Evolutionary conservation across 1,140 invertebrate species (phyloP), one percentile per base, ranked within the genome.

Genomic region (Drosophila sp.): DNA sequence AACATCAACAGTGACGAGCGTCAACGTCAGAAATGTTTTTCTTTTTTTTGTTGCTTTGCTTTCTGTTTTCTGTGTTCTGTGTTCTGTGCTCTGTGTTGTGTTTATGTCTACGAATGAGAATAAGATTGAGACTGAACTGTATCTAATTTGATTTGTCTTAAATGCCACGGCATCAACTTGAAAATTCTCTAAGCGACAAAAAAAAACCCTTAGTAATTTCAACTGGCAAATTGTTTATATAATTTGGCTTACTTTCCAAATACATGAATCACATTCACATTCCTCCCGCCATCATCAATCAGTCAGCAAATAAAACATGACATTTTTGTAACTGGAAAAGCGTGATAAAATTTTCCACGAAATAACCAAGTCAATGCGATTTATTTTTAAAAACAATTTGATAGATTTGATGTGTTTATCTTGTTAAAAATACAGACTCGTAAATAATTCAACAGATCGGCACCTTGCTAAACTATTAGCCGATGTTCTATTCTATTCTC

Each of bases 1-100:
- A 38, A 46, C 58, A 21, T 46, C 53, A 50, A 54, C 59, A 29
- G 57, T 57, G 73, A 63, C 45, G 69, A 53, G 58, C 45, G 58
- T 34, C 56, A 34, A 29, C 58, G 32, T 48, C 58, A 61, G 21
- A 45, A 25, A 14, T 41, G 13, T 32, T 58, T 18, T 11, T 57
- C 5, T 13, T 25, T 11, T n/a, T 36, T 16, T 36, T 45, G 18
- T 9, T 43, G 14, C 16, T 18, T 43, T 29, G 9, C 13, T 48
- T 27, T 48, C 21, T 27, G 6, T 57, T 32, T 58, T 45, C 4
- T 38, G 45, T 29, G n/a, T n/a, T n/a, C n/a, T n/a, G n/a, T n/a
- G n/a, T n/a, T n/a, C n/a, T n/a, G n/a, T 43, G 13, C 18, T 16
- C 16, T n/a, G n/a, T n/a, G n/a, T n/a, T n/a, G n/a, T 18, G 1